A percentile compares a stretch with the other conserved stretches of the same genome.
Evolutionary conservation across 2,888 invertebrate species (phyloP).

Genomic region (Eilema sororculum): DNA sequence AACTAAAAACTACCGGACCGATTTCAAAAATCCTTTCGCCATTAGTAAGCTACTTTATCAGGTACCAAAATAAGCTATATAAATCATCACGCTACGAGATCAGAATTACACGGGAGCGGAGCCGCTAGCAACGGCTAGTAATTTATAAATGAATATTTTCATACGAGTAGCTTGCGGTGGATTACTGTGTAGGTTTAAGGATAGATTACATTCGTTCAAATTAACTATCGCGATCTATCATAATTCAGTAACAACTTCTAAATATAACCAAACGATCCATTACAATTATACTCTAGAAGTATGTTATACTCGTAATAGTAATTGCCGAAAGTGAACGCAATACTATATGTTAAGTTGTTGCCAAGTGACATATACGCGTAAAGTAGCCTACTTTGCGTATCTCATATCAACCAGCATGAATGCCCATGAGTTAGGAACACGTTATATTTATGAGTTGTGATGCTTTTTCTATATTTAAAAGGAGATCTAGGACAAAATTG

Average conservation of each 20-base stretch:
- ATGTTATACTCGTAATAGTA: background rate
- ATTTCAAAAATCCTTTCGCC: no score
- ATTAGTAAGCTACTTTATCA: no score
- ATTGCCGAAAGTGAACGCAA: background rate
- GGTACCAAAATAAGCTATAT: no score
- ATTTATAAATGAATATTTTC: background rate
- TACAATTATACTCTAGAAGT: background rate
- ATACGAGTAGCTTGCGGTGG: background rate
- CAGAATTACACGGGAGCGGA: no score
- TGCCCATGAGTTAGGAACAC: background rate
- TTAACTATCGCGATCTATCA: no score
- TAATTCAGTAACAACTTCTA: background rate
- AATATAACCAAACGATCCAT: background rate
- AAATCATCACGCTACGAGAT: no score
- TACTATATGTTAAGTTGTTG: background rate
- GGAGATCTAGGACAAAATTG: background rate
- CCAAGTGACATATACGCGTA: background rate
- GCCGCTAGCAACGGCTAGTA: no score
- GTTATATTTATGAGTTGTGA: background rate
- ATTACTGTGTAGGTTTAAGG: background rate
- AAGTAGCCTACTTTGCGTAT: background rate
- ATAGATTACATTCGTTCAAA: no score
- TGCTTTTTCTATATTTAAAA: background rate
- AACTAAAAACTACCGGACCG: no score
- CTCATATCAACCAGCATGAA: background rate